Base-by-base conservation (phyloP, 2,113 vertebrate genomes). In the Amphilophus citrinellus region DNA sequence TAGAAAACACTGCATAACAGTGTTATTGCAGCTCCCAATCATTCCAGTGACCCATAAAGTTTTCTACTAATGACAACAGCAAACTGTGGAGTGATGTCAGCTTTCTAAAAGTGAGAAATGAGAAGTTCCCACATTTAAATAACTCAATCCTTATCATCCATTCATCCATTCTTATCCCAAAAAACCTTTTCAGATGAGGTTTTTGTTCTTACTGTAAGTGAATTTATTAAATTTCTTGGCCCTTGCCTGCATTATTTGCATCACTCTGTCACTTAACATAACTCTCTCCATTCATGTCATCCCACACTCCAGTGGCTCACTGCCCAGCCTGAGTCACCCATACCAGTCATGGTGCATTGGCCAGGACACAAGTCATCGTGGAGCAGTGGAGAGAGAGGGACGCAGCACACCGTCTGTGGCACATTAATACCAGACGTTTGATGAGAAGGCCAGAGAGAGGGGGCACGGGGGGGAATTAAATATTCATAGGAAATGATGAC, bases 401-500 rank as follows among this genome's bases (percentile, higher is more conserved):
- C 15, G 3, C 75, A 63, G 79, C 79, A 76, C 79, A 62, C 82
- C 68, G 60, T 92, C 88, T 90, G 91, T 79, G 63, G 76, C 84
- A 84, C 84, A 91, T 90, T 92, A 89, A 90, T 83, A 84, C 68
- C 84, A 91, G 91, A 86, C 79, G 61, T 86, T 87, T 91, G 84
- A 90, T 79, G 88, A 91, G 87, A 82, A 82, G 78, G 87, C 83
- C 71, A 84, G 80, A 37, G 80, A 87, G 65, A 58, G 47, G 14
- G 35, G 73, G 61, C 68, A 76, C 53, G 77, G 87, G 71, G 77
- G 39, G 78, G 47, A 83, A 94, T 90, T 89, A 91, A 95, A 95
- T 95, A 95, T 95, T 94, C 92, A 94, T 92, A 27, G 77, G 57
- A 61, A 76, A 89, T 76, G 79, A 92, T 90, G 88, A 89, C 79